phyloP scores from a whole-genome alignment of 2,888 invertebrate genomes.

The Copidosoma aretas region DNA sequence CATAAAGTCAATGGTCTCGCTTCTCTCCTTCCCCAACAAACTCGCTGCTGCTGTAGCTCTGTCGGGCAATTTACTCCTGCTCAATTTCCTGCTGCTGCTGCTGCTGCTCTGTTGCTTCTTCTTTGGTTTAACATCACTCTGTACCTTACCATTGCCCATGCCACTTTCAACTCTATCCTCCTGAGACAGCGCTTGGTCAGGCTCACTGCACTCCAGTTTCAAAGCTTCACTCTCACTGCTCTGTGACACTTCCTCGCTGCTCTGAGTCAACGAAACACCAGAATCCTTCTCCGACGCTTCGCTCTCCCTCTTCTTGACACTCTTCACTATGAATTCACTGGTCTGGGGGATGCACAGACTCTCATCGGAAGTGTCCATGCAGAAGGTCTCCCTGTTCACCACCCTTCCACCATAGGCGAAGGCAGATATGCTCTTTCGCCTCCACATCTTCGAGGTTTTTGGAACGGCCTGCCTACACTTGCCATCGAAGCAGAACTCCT shows the following conservation, averaged over 20 bases:
- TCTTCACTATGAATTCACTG: conserved; percentile 51
- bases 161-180: not conserved
- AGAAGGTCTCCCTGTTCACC: conserved; percentile 53
- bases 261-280: conserved; percentile 13
- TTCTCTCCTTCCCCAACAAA: not conserved
- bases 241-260: conserved; percentile 15
- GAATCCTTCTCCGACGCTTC: conserved; percentile 38
- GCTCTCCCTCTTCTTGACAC: conserved; percentile 28
- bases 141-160: not conserved
- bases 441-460: conserved; percentile 58
- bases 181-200: not conserved
- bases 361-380: conserved; percentile 51
- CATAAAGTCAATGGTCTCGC: conserved; percentile 46
- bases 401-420: conserved; percentile 55
- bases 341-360: conserved; percentile 44
- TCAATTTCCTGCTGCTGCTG: conserved; percentile 3
- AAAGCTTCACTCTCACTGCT: not conserved
- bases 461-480: conserved; percentile 53
- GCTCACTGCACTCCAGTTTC: not conserved
- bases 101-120: conserved; percentile 19
- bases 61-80: conserved; percentile 4
- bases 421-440: conserved; percentile 53
- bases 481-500: conserved; percentile 55
- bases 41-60: not conserved
- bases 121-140: conserved; percentile 12